Base-by-base conservation (phyloP, 2,888 invertebrate genomes). In the Spisula solida region DNA sequence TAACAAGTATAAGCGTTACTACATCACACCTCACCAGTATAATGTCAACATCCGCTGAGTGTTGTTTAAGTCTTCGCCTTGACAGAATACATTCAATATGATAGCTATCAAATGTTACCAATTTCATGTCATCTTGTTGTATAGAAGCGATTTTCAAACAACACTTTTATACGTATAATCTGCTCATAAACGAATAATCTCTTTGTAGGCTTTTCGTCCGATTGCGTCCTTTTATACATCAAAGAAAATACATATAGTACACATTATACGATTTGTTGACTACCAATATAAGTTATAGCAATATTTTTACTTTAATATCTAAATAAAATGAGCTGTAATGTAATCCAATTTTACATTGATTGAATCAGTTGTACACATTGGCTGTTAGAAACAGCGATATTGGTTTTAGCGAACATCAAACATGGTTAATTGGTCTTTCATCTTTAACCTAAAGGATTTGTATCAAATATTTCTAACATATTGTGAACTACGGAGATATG, bases 231-330 rank as follows among this genome's bases (percentile, higher is more conserved):
- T 70, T 20, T 56, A 48, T 70, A 91, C 90, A 87, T 91, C 91
- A 91, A 91, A 91, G 87, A 80, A 70, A 48, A 66, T 56, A 66
- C 55, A 79, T 83, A 87, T 60, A 81, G 88, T 85, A 55, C 85
- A 75, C 60, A 81, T 87, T 91, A 88, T 90, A 85, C 91, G 88
- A 83, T 79, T 86, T 87, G 88, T 86, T 91, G 82, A 51, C 20
- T 82, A 66, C 80, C 87, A 85, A 91, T 90, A 51, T 66, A 55
- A 41, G 51, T 48, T 41, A 79, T 81, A 14, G 84, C 81, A 90
- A 88, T 86, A 86, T 88, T 90, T 70, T 89, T 60, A 34, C 60
- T 85, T 88, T 88, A 66, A 87, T 86, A 55, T 55, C 56, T 34
- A 80, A 88, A 78, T 88, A 85, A 90, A 88, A 88, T 86, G 51